Conservation (phyloP, 2,888 invertebrate species). For the Melangyna quadrimaculata region DNA sequence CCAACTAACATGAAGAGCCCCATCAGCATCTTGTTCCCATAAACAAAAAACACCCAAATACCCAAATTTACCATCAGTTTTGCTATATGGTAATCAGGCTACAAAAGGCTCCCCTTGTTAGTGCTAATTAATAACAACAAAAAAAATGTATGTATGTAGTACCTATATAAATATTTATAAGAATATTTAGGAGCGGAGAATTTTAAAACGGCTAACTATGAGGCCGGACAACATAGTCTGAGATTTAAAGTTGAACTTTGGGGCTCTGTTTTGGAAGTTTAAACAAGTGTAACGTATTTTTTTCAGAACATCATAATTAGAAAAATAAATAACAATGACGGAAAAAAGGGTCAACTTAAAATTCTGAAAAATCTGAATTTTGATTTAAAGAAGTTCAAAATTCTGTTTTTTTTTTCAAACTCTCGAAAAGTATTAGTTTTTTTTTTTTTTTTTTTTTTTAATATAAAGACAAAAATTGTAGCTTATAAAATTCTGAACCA, state of each 20-base stretch:
- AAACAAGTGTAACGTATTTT: too few relatives aligned
- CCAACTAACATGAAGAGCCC: background rate
- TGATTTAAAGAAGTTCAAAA: too few relatives aligned
- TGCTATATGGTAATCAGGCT: slow-evolving; percentile 61
- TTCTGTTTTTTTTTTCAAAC: too few relatives aligned
- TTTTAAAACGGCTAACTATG: slow-evolving; percentile 6
- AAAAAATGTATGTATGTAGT: background rate
- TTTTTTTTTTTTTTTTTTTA: too few relatives aligned
- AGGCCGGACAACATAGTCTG: slow-evolving; percentile 11
- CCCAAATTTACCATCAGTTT: slow-evolving; percentile 58
- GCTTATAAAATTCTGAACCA: too few relatives aligned
- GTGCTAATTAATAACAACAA: slow-evolving; percentile 66
- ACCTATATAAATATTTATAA: slow-evolving; percentile 16
- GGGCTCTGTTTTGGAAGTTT: background rate
- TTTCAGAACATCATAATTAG: too few relatives aligned
- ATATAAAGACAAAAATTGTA: too few relatives aligned
- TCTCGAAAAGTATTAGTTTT: too few relatives aligned
- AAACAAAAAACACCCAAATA: background rate
- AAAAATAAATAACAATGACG: too few relatives aligned
- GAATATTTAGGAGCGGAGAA: slow-evolving; percentile 34
- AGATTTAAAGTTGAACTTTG: background rate
- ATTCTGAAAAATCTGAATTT: too few relatives aligned
- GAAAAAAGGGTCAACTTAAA: too few relatives aligned
- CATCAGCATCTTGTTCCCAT: slow-evolving; percentile 1
- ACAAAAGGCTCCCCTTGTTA: slow-evolving; percentile 63